Evolutionary conservation across 2,888 invertebrate species (phyloP), one percentile per base, ranked within the genome.

Genomic region (Lasius platythorax): DNA sequence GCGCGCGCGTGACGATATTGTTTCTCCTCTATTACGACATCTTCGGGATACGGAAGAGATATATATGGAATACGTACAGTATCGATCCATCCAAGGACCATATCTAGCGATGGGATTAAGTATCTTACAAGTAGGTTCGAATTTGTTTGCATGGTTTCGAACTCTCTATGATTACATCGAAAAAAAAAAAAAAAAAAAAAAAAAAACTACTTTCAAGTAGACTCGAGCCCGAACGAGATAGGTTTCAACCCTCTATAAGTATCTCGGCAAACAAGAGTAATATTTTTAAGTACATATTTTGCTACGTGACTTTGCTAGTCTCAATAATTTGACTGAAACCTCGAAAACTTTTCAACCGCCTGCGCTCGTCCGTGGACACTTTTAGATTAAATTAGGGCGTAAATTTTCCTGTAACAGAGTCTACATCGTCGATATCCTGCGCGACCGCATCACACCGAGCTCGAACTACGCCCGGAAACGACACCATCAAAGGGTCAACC

Each of bases 331-430:
- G 28, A 61, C 73, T 37, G 37, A 81, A 28, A 4, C 28, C 23
- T 6, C 50, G 23, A 8, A 37, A 37, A 18, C 33, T 58, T 46
- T 33, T 61, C 18, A 23, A 53, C 11, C 18, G 30, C 9, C 3
- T 6, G 8, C n/a, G 28, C 5, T 28, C 12, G 37, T 37, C 23
- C 15, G 15, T 18, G 15, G 23, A 37, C 43, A 11, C 23, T 61
- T 73, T 1, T 18, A 46, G 33, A 81, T 81, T 81, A 81, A 61
- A 81, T 81, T 46, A n/a, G 23, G 12, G 8, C 46, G 61, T 73
- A 79, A 78, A 68, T 70, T 56, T 68, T 28, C 43, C 72, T 33
- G 43, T 72, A 61, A 73, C 30, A 46, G 50, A 53, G 28, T 40
- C 12, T 23, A 23, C 23, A 23, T 23, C 28, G 18, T 46, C 43